These are phyloP conservation scores for Leucopsar rothschildi DNA, from an alignment of 2,113 vertebrate genomes.

Conservation along the genomic window DNA sequence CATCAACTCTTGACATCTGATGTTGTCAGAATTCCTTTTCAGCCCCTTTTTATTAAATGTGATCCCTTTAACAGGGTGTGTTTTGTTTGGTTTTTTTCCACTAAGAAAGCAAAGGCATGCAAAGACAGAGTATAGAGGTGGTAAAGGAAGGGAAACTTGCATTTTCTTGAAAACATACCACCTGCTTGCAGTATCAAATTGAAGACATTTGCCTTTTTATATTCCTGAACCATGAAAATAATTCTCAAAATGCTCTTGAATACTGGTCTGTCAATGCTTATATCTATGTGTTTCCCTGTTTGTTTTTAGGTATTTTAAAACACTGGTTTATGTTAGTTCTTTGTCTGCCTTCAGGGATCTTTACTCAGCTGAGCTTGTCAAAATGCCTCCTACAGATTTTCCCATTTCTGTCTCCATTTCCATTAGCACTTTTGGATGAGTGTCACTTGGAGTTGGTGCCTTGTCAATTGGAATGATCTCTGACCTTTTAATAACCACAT, in stretches of 20 bases:
- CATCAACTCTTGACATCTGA: neutral
- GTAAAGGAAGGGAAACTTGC: neutral
- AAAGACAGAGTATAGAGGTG: neutral
- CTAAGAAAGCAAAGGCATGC: neutral
- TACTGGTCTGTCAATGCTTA: neutral
- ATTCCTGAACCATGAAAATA: neutral
- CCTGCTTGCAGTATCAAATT: neutral
- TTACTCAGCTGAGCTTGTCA: conserved; percentile 30
- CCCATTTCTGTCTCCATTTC: conserved; percentile 50
- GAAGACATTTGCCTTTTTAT: neutral
- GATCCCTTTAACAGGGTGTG: neutral
- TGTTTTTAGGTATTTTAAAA: neutral
- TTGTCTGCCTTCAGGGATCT: conserved; percentile 4
- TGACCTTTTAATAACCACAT: conserved; percentile 37
- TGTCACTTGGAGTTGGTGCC: conserved; percentile 31
- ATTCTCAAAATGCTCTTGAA: neutral
- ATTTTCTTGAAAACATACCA: neutral
- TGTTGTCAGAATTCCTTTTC: conserved; percentile 10
- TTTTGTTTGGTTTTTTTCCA: neutral
- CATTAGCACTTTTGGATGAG: conserved; percentile 54
- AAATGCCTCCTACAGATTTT: conserved; percentile 41
- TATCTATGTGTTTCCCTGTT: neutral
- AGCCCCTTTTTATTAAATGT: conserved; percentile 18
- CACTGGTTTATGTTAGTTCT: neutral
- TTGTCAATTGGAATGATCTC: conserved; percentile 31